Conservation (phyloP, 2,888 invertebrate species). For the Rhamnusium bicolor region DNA sequence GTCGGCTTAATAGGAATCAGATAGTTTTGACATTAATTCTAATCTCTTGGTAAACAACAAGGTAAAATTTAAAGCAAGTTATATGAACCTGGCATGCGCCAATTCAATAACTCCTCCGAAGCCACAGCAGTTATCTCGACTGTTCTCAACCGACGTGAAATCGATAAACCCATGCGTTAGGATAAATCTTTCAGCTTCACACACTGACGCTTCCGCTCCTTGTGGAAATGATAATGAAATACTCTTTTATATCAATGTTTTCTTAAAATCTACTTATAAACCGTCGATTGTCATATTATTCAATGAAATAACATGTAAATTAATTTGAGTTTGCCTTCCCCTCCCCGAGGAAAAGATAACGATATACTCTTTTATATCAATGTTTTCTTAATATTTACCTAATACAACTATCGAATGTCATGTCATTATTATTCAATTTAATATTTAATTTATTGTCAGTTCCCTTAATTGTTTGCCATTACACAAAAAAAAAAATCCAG, state of each 20-base stretch:
- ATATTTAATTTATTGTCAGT: no score
- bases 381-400: no score
- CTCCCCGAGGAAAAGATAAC: conserved; percentile 26
- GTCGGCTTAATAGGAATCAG: conserved; percentile 37
- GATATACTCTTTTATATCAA: not conserved
- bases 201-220: conserved; percentile 31
- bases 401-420: no score
- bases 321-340: no score
- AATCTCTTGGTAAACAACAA: conserved; percentile 43
- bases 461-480: no score
- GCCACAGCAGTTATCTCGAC: conserved; percentile 25
- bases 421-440: no score
- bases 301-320: not conserved
- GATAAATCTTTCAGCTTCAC: conserved; percentile 24
- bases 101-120: conserved; percentile 22
- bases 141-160: conserved; percentile 24
- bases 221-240: conserved; percentile 25
- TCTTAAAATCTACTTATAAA: no score
- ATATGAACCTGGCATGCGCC: conserved; percentile 25
- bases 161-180: conserved; percentile 26
- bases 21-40: conserved; percentile 45
- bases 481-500: no score
- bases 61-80: conserved; percentile 31
- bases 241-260: not conserved
- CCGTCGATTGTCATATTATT: no score